phyloP scores from a whole-genome alignment of 2,113 vertebrate species.

The Leptocoma aspasia region DNA sequence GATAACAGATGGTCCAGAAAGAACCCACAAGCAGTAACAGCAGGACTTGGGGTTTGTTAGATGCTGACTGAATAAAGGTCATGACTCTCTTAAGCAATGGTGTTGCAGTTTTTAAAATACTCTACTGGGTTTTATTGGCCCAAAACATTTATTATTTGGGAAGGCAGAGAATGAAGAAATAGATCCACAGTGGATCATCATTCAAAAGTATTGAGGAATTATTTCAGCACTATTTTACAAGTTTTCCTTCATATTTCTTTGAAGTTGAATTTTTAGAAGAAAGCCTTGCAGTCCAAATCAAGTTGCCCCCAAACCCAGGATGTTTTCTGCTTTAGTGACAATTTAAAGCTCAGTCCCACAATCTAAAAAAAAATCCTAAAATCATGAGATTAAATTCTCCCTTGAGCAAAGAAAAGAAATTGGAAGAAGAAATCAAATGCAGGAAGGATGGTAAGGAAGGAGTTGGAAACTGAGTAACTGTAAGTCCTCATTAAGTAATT shows the following conservation, averaged over 20 bases:
- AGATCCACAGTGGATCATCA: not conserved
- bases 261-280: not conserved
- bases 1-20: slow-evolving; percentile 35
- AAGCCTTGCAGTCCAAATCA: not conserved
- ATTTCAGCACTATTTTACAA: not conserved
- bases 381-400: not conserved
- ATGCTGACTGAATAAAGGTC: slow-evolving; percentile 27
- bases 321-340: not conserved
- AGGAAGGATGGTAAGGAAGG: not conserved
- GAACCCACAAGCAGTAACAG: slow-evolving; percentile 13
- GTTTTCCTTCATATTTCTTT: not conserved
- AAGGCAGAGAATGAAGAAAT: not conserved
- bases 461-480: not conserved
- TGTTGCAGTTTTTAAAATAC: not conserved
- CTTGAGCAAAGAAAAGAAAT: not conserved
- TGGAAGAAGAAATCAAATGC: not conserved
- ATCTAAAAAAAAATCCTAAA: not conserved
- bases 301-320: not conserved
- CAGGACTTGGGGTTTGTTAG: slow-evolving; percentile 7
- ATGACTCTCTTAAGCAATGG: slow-evolving; percentile 7
- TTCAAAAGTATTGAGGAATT: not conserved
- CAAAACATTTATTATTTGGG: not conserved
- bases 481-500: not conserved
- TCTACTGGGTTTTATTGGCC: not conserved
- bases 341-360: not conserved